phyloP scores from a whole-genome alignment of 2,888 invertebrate genomes.

The Blastobasis adustella region DNA sequence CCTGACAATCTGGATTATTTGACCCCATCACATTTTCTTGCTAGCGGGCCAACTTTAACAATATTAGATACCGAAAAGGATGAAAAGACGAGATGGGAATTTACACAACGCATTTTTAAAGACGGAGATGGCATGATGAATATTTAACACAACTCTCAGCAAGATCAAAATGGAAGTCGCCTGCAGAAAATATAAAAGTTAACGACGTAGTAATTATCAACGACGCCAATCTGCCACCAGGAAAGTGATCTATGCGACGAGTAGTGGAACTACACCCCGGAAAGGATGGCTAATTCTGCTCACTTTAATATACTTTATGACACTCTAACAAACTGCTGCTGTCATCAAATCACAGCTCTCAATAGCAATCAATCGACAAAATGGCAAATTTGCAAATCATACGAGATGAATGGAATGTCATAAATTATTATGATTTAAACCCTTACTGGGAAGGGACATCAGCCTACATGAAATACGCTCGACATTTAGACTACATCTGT shows the following conservation, averaged over 20 bases:
- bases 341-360: too few relatives aligned
- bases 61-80: not conserved
- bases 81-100: constrained; percentile 2
- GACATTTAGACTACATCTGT: too few relatives aligned
- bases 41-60: constrained; percentile 1
- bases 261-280: constrained; percentile 10
- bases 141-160: constrained; percentile 5
- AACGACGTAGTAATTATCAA: constrained; percentile 12
- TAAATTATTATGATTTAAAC: too few relatives aligned
- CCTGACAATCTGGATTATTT: constrained; percentile 1
- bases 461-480: too few relatives aligned
- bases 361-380: too few relatives aligned
- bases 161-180: constrained; percentile 7
- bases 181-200: constrained; percentile 3
- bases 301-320: too few relatives aligned
- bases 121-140: constrained; percentile 9
- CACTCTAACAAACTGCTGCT: too few relatives aligned
- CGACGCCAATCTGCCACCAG: constrained; percentile 12
- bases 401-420: too few relatives aligned
- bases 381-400: too few relatives aligned
- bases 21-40: constrained; percentile 12
- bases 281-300: constrained; percentile 7
- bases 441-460: too few relatives aligned
- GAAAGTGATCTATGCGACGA: constrained; percentile 12
- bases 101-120: constrained; percentile 4